Evolutionary conservation across 1,140 invertebrate genomes (phyloP).

Genomic region (Patella vulgata): DNA sequence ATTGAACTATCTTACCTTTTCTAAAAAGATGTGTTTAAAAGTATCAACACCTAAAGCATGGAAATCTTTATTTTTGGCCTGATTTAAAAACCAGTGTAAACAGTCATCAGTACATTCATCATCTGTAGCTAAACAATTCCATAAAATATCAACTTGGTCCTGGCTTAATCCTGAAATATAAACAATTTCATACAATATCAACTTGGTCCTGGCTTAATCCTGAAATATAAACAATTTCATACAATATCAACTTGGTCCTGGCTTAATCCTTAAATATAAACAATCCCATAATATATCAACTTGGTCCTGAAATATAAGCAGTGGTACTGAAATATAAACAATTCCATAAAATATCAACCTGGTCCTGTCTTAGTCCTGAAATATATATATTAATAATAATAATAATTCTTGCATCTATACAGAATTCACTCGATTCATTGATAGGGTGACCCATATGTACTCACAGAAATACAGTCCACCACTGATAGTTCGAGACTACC

Average conservation of each 20-base stretch:
- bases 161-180: constrained; percentile 76
- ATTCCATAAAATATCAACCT: constrained; percentile 90
- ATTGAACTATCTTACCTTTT: too few species aligned
- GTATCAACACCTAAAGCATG: constrained; percentile 89
- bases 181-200: constrained; percentile 83
- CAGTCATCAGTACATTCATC: constrained; percentile 86
- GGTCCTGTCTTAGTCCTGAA: constrained; percentile 82
- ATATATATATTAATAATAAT: too few species aligned
- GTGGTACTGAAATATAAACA: too few species aligned
- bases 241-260: constrained; percentile 89
- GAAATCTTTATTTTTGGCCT: constrained; percentile 82
- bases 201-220: constrained; percentile 87
- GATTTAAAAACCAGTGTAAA: constrained; percentile 89
- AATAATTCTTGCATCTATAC: too few species aligned
- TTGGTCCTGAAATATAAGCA: constrained; percentile 77
- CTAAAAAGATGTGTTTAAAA: constrained; percentile 85
- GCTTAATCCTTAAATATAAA: constrained; percentile 74
- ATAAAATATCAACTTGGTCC: constrained; percentile 89
- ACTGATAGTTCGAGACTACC: too few species aligned
- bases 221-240: constrained; percentile 75
- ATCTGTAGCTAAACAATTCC: constrained; percentile 88
- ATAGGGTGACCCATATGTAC: too few species aligned
- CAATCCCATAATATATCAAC: constrained; percentile 87
- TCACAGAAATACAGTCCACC: too few species aligned
- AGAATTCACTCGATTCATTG: too few species aligned